Conservation (phyloP, 2,113 vertebrate species). For the Melanerpes formicivorus region DNA sequence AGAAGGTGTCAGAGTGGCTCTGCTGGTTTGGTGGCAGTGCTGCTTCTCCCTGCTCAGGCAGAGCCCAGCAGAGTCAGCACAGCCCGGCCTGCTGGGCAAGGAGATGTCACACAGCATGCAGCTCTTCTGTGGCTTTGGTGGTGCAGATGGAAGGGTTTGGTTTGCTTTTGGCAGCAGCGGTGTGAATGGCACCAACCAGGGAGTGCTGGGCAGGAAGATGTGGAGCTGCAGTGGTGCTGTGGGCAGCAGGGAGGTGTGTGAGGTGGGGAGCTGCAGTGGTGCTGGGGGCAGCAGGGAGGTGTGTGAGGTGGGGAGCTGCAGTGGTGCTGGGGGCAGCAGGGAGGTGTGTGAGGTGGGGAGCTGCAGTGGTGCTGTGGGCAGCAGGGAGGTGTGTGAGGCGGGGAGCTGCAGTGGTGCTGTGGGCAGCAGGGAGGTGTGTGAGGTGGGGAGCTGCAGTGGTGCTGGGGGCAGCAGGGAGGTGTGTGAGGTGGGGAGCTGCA, state of each 20-base stretch:
- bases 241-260: background rate
- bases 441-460: no score
- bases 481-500: no score
- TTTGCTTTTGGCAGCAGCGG: conserved; percentile 1
- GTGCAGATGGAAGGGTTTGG: background rate
- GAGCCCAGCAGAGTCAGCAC: background rate
- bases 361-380: no score
- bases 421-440: no score
- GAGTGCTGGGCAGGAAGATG: background rate
- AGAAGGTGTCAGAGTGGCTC: conserved; percentile 67
- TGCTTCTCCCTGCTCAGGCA: background rate
- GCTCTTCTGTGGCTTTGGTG: background rate
- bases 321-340: no score
- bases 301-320: no score
- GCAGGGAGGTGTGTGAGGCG: no score
- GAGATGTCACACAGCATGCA: background rate
- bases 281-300: background rate
- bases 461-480: no score
- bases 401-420: no score
- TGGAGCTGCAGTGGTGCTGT: background rate
- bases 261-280: background rate
- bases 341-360: no score
- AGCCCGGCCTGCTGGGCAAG: background rate
- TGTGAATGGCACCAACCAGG: background rate
- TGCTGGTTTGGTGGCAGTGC: background rate